A percentile compares a stretch with the other conserved stretches of the same genome.
These are phyloP conservation scores for Hippocampus barbouri DNA, from an alignment of 2,113 vertebrate species.

Conservation along the genomic window DNA sequence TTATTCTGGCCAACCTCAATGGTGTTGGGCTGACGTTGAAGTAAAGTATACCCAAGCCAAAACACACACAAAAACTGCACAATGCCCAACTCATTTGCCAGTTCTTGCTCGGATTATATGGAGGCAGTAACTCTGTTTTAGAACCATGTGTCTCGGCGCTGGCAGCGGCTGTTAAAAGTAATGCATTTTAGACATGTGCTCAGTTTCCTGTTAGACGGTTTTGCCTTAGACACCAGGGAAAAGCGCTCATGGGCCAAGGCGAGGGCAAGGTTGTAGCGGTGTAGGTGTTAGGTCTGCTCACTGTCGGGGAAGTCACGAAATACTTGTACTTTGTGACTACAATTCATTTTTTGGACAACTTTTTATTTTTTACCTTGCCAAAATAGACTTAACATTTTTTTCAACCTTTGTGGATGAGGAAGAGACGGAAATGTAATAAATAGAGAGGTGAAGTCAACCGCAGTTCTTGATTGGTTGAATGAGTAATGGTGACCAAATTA, in stretches of 20 bases:
- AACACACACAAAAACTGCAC: conserved; percentile 7
- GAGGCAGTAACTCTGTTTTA: neutral
- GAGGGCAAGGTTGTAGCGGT: conserved; percentile 19
- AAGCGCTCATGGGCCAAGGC: conserved; percentile 24
- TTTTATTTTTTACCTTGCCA: no score
- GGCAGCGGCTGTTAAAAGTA: conserved; percentile 16
- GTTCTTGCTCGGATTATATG: conserved; percentile 13
- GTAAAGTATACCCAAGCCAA: neutral
- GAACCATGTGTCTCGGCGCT: conserved; percentile 1
- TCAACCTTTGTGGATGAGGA: no score
- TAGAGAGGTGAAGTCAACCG: no score
- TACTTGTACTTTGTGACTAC: neutral
- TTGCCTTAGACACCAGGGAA: conserved; percentile 46
- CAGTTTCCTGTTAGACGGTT: conserved; percentile 58
- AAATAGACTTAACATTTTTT: no score
- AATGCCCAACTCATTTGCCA: conserved; percentile 4
- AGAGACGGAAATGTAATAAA: no score
- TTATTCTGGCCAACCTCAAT: neutral
- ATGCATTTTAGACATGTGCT: conserved; percentile 36
- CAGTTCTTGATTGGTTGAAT: no score
- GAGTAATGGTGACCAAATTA: no score
- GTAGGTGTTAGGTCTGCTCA: neutral
- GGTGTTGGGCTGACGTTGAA: neutral
- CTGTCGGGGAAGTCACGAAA: neutral
- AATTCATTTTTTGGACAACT: no score